A percentile compares a stretch with the other conserved stretches of the same genome.
These are phyloP conservation scores for Diploscapter pachys DNA, from an alignment of 1,140 invertebrate genomes.

Conservation along the genomic window DNA sequence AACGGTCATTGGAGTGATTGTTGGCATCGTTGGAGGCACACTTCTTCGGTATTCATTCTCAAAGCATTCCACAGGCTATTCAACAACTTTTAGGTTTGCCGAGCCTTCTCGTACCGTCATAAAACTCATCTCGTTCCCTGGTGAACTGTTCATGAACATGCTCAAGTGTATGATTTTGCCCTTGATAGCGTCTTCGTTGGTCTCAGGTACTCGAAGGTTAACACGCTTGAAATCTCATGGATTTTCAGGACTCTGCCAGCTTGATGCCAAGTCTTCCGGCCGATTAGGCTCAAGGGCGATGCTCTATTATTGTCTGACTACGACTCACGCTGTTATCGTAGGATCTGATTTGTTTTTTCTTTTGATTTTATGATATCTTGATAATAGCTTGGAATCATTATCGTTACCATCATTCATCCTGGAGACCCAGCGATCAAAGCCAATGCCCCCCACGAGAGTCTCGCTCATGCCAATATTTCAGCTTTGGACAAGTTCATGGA, in stretches of 20 bases:
- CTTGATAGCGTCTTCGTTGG: conserved; percentile 62
- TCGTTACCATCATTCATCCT: conserved; percentile 63
- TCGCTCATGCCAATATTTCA: conserved; percentile 65
- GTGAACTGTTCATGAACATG: conserved; percentile 64
- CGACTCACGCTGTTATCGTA: conserved; percentile 62
- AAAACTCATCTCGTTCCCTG: conserved; percentile 60
- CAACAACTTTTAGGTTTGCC: not conserved
- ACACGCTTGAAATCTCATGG: not conserved
- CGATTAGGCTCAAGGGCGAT: conserved; percentile 62
- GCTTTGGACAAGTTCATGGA: conserved; percentile 87
- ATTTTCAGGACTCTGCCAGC: conserved; percentile 48
- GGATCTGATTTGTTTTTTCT: conserved; percentile 72
- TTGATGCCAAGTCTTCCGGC: conserved; percentile 61
- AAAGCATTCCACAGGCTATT: not conserved
- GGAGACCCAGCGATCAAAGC: conserved; percentile 60
- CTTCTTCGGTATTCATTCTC: conserved; percentile 62
- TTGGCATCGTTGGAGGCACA: conserved; percentile 72
- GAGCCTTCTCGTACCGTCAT: conserved; percentile 38
- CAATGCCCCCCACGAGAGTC: conserved; percentile 48
- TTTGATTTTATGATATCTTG: conserved; percentile 65
- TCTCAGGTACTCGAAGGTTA: conserved; percentile 44
- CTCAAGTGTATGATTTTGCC: conserved; percentile 65
- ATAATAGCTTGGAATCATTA: conserved; percentile 59
- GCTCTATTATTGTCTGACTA: conserved; percentile 63
- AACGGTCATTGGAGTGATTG: conserved; percentile 75